Evolutionary conservation across 2,888 invertebrate species (phyloP), one percentile per base, ranked within the genome.

Genomic region (Nineta flava): DNA sequence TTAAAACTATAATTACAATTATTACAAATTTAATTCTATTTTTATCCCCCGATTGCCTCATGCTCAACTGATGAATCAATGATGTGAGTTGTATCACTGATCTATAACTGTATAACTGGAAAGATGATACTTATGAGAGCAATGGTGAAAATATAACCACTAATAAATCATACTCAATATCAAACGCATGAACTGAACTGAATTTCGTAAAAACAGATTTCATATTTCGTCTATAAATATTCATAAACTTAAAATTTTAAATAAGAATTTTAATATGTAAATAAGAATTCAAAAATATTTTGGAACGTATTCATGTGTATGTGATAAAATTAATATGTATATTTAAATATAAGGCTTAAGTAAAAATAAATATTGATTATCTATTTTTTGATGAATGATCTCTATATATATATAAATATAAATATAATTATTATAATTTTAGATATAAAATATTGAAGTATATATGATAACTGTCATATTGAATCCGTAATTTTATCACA

Each of bases 381-480:
- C 19, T 44, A 44, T 44, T 44, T 44, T 44, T 44, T 21, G 44
- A 44, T 26, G 44, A 44, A 44, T 44, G 44, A 44, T 44, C 44
- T 44, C 44, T 44, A 44, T 44, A 42, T 26, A 44, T 44, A 44
- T 44, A 38, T 38, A 38, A 13, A 38, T 38, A 38, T 13, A 38
- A 13, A 15, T 44, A 44, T 43, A 43, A 43, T 44, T 26, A 44
- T 44, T 44, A 44, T 44, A 44, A 44, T 44, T 44, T 44, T 44
- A 44, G 19, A 44, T 44, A 26, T 44, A 44, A n/a, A 19, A 44
- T 44, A 44, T 44, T 44, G 3, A 26, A 26, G 19, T 31, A 13
- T 38, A 44, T 44, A 12, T 21, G 26, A 44, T 44, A 17, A 26
- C 9, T 44, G 19, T 19, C 26, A 26, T 26, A 26, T 26, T 6